Conservation (phyloP, 1,140 invertebrate species). For the Contarinia nasturtii region DNA sequence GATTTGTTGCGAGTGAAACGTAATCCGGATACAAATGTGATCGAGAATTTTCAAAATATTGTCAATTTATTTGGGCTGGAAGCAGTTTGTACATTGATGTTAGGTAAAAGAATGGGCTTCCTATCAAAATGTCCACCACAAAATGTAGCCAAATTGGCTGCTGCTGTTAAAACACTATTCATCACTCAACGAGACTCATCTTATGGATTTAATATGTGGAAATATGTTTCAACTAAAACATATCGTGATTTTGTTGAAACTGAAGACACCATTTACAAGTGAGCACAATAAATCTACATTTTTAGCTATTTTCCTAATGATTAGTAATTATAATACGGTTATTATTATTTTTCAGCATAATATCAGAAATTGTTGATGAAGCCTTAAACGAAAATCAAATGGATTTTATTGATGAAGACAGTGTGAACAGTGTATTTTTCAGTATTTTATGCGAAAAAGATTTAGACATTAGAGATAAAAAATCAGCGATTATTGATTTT, state of each 20-base stretch:
- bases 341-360: conserved; percentile 31
- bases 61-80: conserved; percentile 62
- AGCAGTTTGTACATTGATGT: conserved; percentile 53
- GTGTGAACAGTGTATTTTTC: conserved; percentile 44
- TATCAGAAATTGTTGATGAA: conserved; percentile 55
- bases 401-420: conserved; percentile 33
- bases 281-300: conserved; percentile 12
- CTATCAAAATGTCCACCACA: conserved; percentile 38
- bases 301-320: too few species aligned
- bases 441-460: conserved; percentile 49
- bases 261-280: conserved; percentile 63
- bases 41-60: conserved; percentile 46
- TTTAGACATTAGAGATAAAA: conserved; percentile 60
- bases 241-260: conserved; percentile 50
- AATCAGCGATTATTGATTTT: conserved; percentile 68
- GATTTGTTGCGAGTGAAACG: conserved; percentile 35
- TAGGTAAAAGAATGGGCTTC: conserved; percentile 62
- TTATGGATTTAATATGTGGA: conserved; percentile 69
- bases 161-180: conserved; percentile 54
- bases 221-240: conserved; percentile 48
- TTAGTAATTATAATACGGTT: not conserved
- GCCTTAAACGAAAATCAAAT: conserved; percentile 30
- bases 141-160: conserved; percentile 34
- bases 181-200: conserved; percentile 55
- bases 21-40: conserved; percentile 24